Base-by-base conservation (phyloP, 2,888 invertebrate species). In the Xylota sylvarum region DNA sequence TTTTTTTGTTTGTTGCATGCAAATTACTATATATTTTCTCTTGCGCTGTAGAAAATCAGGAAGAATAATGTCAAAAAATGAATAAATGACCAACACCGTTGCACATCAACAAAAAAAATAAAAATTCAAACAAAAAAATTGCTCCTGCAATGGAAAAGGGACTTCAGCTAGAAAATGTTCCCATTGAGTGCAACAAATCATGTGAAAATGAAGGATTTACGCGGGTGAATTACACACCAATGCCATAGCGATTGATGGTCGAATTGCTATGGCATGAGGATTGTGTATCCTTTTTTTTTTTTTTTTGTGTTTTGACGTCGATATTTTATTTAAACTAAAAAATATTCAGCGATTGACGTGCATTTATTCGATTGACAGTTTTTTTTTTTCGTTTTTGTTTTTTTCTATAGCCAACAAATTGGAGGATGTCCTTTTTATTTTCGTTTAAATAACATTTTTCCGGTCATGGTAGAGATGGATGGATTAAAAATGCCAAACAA, bases 171-270 rank as follows among this genome's bases (percentile, higher is more conserved):
- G 35, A 64, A 76, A 76, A 48, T 40, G 46, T 37, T 46, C 62
- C 55, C 46, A 62, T 12, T 32, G 78, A 72, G 65, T 62, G 62
- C 55, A 55, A 84, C 67, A 84, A 79, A 84, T 83, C 83, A 79
- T 62, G 78, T 72, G 73, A 73, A 84, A 79, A 72, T 72, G 73
- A 84, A 79, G 55, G 79, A 84, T 84, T 79, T 67, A 67, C 60
- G 46, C 46, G 14, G 17, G 55, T 69, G 60, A 78, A 67, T 72
- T 73, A 80, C 37, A 80, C 40, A 40, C 50, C 58, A 17, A 37
- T 70, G 35, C 48, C 32, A 32, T 58, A 40, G 40, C 52, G 32
- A 50, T 76, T 56, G 56, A 23, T 56, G 48, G 4, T n/a, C 35
- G 7, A 48, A 40, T 64, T 30, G 52, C 19, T 64, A 12, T 64